Conservation (phyloP, 1,140 invertebrate species). For the Goniozus legneri region DNA sequence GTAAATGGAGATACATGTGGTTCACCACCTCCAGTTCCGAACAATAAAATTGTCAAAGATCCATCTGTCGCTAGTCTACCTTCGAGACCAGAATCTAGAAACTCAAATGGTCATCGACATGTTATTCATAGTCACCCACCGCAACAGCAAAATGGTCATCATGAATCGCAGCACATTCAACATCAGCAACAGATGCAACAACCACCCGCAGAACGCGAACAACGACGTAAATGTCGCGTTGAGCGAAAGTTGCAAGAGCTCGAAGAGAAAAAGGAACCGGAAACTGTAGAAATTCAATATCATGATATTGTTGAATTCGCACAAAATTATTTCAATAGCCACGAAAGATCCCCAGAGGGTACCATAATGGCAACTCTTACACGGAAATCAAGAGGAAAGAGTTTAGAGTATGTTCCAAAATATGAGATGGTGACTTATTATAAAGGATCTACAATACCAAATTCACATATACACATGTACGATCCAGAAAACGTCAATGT, state of each 20-base stretch:
- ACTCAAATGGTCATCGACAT: slow-evolving; percentile 25
- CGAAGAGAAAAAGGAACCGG: slow-evolving; percentile 58
- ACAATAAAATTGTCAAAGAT: slow-evolving; percentile 37
- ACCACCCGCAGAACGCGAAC: slow-evolving; percentile 61
- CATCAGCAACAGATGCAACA: slow-evolving; percentile 18
- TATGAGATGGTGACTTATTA: slow-evolving; percentile 91
- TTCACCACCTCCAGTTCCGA: slow-evolving; percentile 55
- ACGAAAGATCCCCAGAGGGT: slow-evolving; percentile 79
- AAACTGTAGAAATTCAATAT: slow-evolving; percentile 56
- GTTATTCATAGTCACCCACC: slow-evolving; percentile 21
- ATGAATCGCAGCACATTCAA: slow-evolving; percentile 20
- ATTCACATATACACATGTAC: slow-evolving; percentile 92
- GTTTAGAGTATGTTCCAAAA: slow-evolving; percentile 77
- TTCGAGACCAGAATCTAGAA: slow-evolving; percentile 32
- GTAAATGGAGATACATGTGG: slow-evolving; percentile 49
- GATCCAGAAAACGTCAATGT: slow-evolving; percentile 91
- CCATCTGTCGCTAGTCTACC: slow-evolving; percentile 28
- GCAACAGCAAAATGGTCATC: slow-evolving; percentile 17
- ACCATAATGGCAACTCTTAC: slow-evolving; percentile 88
- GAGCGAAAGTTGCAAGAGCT: slow-evolving; percentile 82
- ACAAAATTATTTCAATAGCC: slow-evolving; percentile 88
- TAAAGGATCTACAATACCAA: slow-evolving; percentile 83
- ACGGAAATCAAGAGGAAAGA: slow-evolving; percentile 69
- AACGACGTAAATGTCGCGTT: slow-evolving; percentile 76
- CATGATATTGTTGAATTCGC: slow-evolving; percentile 92